Percentiles rank a stretch among this genome's conserved stretches.
These are phyloP conservation scores for Epinephelus lanceolatus DNA, from an alignment of 2,113 vertebrate species.

Conservation along the genomic window DNA sequence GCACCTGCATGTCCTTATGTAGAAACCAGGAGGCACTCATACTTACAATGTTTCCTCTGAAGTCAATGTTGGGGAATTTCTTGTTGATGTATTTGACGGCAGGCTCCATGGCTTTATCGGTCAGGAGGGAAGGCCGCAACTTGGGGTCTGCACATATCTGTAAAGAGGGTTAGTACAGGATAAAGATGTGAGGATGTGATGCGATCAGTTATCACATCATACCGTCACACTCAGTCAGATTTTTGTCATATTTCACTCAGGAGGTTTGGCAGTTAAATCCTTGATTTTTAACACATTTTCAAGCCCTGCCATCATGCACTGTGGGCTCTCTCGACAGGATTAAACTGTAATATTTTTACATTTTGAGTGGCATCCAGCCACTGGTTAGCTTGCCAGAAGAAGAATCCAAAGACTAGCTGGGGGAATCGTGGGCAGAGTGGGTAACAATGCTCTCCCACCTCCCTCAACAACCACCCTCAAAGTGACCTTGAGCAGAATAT, in stretches of 20 bases:
- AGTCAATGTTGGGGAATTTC: conserved; percentile 93
- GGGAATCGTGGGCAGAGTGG: background rate
- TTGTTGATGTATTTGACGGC: conserved; percentile 94
- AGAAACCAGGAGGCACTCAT: background rate
- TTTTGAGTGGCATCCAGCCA: background rate
- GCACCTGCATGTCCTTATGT: too few species aligned
- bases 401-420: background rate
- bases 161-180: conserved; percentile 12
- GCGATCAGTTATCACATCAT: background rate
- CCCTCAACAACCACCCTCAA: conserved; percentile 9
- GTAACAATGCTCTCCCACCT: background rate
- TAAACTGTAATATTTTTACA: background rate
- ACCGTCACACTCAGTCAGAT: rapidly evolving
- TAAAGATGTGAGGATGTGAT: background rate
- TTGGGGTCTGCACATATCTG: conserved; percentile 90
- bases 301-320: background rate
- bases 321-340: background rate
- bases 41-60: conserved; percentile 90
- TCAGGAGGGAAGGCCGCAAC: conserved; percentile 84
- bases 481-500: conserved; percentile 30
- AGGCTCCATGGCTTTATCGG: conserved; percentile 90
- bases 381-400: background rate
- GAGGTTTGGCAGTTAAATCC: background rate
- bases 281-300: background rate
- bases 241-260: background rate